phyloP scores from a whole-genome alignment of 1,140 invertebrate species.

The Apolygus lucorum region DNA sequence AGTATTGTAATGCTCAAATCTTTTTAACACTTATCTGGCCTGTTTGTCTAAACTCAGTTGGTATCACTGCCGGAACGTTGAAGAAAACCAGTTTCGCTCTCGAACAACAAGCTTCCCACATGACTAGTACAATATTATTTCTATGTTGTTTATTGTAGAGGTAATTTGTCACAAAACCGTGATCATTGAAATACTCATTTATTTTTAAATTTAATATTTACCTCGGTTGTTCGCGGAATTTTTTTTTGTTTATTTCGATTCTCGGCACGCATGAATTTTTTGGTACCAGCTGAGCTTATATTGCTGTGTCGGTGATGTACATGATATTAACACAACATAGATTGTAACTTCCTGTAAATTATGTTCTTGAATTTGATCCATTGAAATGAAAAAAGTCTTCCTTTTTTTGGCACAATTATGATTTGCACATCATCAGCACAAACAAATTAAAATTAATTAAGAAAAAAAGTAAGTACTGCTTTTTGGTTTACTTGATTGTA shows the following conservation, averaged over 20 bases:
- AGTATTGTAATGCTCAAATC: slow-evolving; percentile 10
- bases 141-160: background rate
- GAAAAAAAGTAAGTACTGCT: background rate
- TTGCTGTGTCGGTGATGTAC: background rate
- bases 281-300: background rate
- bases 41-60: background rate
- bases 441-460: background rate
- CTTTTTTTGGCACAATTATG: background rate
- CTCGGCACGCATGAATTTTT: background rate
- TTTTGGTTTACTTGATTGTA: background rate
- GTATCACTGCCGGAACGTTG: background rate
- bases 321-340: background rate
- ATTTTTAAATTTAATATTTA: background rate
- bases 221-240: background rate
- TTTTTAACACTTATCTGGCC: background rate
- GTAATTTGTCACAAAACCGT: background rate
- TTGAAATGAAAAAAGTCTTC: background rate
- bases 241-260: background rate
- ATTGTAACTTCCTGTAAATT: slow-evolving; percentile 10
- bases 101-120: background rate
- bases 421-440: background rate
- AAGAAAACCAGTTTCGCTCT: background rate
- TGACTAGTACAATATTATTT: background rate
- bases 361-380: background rate
- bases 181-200: background rate